Evolutionary conservation across 2,888 invertebrate genomes (phyloP), one percentile per base, ranked within the genome.

Genomic region (Pedicia rivosa): DNA sequence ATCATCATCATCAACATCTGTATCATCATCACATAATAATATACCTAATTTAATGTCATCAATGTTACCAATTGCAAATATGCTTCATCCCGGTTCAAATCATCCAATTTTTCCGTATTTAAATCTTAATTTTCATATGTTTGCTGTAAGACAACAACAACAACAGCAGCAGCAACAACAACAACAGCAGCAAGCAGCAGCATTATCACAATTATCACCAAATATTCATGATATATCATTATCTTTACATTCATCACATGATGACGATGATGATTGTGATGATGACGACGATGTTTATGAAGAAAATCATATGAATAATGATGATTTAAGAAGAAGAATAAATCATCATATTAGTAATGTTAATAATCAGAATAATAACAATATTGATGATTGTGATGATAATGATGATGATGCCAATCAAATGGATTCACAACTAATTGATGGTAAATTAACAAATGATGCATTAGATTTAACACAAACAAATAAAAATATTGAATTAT

Each of bases 141-240:
- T 62, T 24, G 62, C 62, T 3, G 59, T 57, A 5, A 61, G 61
- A 40, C 59, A 59, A 28, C 61, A 62, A 45, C 59, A 55, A 6
- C 56, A 53, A 1, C 39, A 59, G 19, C 58, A 57, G 1, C 59
- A 59, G 27, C 59, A 59, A 27, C 61, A 62, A 45, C 59, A 55
- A 6, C 56, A 53, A 1, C 39, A 59, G 19, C 58, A 57, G 1
- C 59, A 59, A n/a, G 60, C 61, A 45, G 59, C 56, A 9, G 57
- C 53, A 2, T 40, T 60, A 15, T 59, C 57, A 27, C 57, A 57
- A 35, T 39, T 60, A n/a, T 55, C 60, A 14, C 57, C 60, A 2
- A 40, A 49, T 26, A 48, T 56, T 48, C 35, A 35, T 20, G 57
- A 55, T 29, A 39, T 45, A 6, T 41, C 44, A 4, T n/a, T n/a